A percentile compares a stretch with the other conserved stretches of the same genome.
phyloP scores from a whole-genome alignment of 2,797 vertebrate species.

The Coreius guichenoti region DNA sequence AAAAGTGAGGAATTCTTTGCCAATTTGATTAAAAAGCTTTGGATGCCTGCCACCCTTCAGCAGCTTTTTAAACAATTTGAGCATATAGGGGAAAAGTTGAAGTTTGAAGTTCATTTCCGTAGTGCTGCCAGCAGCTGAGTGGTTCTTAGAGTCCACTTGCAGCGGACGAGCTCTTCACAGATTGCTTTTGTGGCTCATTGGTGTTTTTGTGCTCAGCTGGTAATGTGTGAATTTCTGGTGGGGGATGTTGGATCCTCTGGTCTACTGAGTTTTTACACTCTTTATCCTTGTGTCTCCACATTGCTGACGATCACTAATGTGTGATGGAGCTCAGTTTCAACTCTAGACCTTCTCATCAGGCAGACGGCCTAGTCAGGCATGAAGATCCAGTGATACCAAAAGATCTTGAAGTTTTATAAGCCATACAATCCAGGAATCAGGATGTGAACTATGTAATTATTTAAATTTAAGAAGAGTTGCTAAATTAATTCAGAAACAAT shows the following conservation, averaged over 20 bases:
- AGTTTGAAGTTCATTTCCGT: background rate
- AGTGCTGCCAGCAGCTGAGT: background rate
- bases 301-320: background rate
- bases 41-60: background rate
- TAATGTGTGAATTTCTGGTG: conserved; percentile 10
- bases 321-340: background rate
- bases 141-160: background rate
- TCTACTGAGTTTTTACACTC: conserved; percentile 20
- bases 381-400: background rate
- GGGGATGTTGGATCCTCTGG: conserved; percentile 19
- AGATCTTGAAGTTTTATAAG: background rate
- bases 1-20: background rate
- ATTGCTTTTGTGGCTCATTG: background rate
- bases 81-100: background rate
- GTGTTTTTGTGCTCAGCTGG: conserved; percentile 26
- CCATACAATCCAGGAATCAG: background rate
- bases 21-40: background rate
- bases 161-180: background rate
- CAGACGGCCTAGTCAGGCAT: background rate
- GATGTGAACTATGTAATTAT: background rate
- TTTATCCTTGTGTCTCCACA: background rate
- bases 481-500: background rate
- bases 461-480: background rate
- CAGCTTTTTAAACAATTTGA: background rate
- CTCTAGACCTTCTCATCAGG: background rate